Percentiles rank a stretch among this genome's conserved stretches.
These are phyloP conservation scores for Scyliorhinus canicula DNA, from an alignment of 2,797 vertebrate genomes.

Conservation along the genomic window DNA sequence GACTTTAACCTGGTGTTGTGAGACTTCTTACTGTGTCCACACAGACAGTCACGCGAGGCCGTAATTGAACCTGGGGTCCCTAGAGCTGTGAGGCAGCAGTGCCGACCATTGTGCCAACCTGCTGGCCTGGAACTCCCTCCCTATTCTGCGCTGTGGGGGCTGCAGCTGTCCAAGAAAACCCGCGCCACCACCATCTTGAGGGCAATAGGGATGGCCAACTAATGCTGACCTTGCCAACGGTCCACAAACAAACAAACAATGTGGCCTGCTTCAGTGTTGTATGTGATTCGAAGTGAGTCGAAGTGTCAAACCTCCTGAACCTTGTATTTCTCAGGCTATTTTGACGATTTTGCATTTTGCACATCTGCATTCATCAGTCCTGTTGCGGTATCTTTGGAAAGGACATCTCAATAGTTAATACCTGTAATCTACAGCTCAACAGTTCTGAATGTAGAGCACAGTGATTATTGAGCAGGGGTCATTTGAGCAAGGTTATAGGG, in stretches of 20 bases:
- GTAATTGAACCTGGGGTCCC: no score
- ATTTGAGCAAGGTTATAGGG: slow-evolving; percentile 13
- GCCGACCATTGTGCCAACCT: no score
- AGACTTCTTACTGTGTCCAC: no score
- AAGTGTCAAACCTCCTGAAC: neutral
- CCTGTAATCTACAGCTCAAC: neutral
- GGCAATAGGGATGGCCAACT: neutral
- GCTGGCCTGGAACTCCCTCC: neutral
- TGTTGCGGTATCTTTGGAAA: neutral
- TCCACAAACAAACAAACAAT: neutral
- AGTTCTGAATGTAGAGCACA: neutral
- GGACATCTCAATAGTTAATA: slow-evolving; percentile 21
- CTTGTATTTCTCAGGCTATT: neutral
- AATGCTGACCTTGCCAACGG: neutral
- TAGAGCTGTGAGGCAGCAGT: no score
- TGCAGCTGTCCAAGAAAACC: neutral
- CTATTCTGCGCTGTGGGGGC: neutral
- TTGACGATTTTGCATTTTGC: neutral
- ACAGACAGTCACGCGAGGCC: no score
- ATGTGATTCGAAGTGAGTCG: neutral
- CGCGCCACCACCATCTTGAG: no score
- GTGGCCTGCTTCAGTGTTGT: neutral
- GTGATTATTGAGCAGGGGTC: slow-evolving; percentile 3
- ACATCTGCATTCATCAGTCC: neutral
- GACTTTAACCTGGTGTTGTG: no score